phyloP scores from a whole-genome alignment of 1,140 invertebrate species.

The Venustaconcha ellipsiformis region DNA sequence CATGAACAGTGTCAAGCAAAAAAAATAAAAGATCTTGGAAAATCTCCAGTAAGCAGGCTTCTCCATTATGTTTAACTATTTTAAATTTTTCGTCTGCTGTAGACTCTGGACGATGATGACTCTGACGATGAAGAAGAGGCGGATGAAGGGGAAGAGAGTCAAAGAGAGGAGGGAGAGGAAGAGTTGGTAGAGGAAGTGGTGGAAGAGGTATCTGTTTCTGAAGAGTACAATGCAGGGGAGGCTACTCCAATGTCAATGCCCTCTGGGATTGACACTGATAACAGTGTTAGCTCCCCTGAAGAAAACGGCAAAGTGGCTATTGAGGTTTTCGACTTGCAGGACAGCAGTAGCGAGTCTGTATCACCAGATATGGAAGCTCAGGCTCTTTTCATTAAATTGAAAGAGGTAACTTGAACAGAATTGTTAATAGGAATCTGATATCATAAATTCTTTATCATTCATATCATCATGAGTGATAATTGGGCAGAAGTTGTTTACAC shows the following conservation, averaged over 20 bases:
- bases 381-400: conserved; percentile 72
- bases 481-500: no score
- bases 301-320: conserved; percentile 37
- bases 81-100: neutral
- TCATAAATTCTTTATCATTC: no score
- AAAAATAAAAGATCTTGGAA: no score
- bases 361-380: conserved; percentile 58
- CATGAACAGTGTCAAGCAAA: no score
- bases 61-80: no score
- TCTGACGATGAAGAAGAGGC: conserved; percentile 30
- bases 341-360: conserved; percentile 49
- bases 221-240: conserved; percentile 48
- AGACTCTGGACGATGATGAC: conserved; percentile 37
- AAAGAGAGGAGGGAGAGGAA: conserved; percentile 8
- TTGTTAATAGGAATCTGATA: no score
- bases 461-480: no score
- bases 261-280: conserved; percentile 34
- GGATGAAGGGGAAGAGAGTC: conserved; percentile 6
- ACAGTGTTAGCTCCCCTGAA: conserved; percentile 46
- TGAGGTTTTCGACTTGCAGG: conserved; percentile 49
- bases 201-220: conserved; percentile 18
- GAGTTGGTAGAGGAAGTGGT: conserved; percentile 9
- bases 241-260: conserved; percentile 49
- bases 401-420: conserved; percentile 75
- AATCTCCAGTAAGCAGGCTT: no score